Conservation (phyloP, 2,113 vertebrate genomes). For the Xenotilapia longispinis region DNA sequence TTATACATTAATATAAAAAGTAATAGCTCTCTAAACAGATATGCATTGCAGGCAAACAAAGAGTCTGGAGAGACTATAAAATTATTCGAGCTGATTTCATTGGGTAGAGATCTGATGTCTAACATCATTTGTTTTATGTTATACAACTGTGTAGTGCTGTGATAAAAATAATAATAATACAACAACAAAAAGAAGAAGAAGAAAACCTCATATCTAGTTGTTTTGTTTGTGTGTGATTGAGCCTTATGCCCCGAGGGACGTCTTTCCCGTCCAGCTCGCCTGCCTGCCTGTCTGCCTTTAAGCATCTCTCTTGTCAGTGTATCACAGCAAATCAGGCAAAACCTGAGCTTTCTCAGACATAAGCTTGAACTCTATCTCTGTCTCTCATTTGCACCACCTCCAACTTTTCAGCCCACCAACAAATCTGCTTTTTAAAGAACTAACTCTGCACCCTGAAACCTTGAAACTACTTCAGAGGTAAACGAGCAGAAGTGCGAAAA, state of each 20-base stretch:
- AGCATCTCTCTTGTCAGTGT: background rate
- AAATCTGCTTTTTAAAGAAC: constrained; percentile 9
- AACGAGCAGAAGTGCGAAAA: background rate
- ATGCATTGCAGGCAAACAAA: background rate
- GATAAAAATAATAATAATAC: background rate
- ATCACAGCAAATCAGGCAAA: background rate
- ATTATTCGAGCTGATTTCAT: background rate
- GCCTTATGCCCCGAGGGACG: background rate
- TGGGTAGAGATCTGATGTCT: background rate
- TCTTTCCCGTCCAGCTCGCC: background rate
- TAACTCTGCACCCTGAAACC: background rate
- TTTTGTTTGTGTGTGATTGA: background rate
- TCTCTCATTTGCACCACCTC: background rate
- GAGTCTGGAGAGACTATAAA: background rate
- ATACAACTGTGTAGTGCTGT: background rate
- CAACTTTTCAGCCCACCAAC: constrained; percentile 6
- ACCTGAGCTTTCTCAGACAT: background rate
- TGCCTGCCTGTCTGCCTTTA: background rate
- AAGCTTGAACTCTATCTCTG: background rate
- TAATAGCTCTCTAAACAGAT: background rate
- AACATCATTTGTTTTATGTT: background rate
- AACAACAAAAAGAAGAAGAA: background rate
- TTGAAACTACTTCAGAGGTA: constrained; percentile 17
- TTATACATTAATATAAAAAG: background rate
- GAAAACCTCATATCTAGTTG: background rate